Evolutionary conservation across 2,113 vertebrate species (phyloP).

Genomic region (Campylorhamphus procurvoides): DNA sequence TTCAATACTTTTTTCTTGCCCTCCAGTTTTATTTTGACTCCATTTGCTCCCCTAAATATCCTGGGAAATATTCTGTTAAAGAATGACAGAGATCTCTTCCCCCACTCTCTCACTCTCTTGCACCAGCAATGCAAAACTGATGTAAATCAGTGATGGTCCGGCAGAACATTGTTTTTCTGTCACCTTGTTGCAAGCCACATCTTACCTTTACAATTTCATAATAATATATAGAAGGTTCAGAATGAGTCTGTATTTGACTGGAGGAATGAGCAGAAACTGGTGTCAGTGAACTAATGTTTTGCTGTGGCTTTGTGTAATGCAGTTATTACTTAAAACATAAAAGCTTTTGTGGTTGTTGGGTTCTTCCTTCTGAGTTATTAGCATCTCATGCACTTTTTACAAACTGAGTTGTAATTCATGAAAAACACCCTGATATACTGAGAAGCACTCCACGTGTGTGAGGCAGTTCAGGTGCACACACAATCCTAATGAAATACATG

Average conservation of each 20-base stretch:
- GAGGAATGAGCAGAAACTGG: background rate
- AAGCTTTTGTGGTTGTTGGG: background rate
- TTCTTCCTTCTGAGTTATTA: background rate
- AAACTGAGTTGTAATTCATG: background rate
- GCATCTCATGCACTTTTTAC: background rate
- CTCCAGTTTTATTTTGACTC: background rate
- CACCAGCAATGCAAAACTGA: background rate
- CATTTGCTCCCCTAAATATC: background rate
- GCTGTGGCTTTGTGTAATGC: background rate
- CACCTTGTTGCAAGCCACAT: background rate
- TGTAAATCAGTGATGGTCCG: background rate
- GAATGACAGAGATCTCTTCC: background rate
- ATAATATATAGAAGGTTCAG: background rate
- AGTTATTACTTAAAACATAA: background rate
- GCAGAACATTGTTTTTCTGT: background rate
- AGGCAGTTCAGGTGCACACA: background rate
- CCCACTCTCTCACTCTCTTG: background rate
- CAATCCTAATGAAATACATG: background rate
- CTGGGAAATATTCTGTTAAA: background rate
- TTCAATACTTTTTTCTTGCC: background rate
- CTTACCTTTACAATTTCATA: background rate
- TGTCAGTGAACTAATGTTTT: background rate
- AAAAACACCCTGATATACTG: background rate
- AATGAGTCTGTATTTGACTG: background rate
- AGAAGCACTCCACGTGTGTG: background rate